A percentile compares a stretch with the other conserved stretches of the same genome.
Conservation (phyloP, 2,797 vertebrate genomes). For the Anolis apletophallus region DNA sequence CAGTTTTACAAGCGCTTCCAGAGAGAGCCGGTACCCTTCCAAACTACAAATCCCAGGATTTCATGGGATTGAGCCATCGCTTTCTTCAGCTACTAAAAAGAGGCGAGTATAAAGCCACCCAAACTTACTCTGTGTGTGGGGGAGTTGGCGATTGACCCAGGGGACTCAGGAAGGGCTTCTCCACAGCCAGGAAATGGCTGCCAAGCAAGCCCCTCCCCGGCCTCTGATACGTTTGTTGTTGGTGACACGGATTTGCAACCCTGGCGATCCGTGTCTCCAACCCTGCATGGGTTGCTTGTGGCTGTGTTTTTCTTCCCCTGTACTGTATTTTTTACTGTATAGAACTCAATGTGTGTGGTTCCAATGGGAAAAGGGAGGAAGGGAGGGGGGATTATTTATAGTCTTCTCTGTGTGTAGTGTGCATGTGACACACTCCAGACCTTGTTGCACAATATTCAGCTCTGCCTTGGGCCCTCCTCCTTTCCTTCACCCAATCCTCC, state of each 20-base stretch:
- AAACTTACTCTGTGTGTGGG: neutral
- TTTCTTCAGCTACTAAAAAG: neutral
- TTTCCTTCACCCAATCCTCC: conserved; percentile 57
- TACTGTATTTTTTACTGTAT: neutral
- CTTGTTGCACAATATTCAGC: conserved; percentile 6
- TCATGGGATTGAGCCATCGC: too few relatives aligned
- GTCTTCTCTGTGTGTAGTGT: conserved; percentile 54
- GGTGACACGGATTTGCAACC: neutral
- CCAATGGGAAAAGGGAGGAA: conserved; percentile 6
- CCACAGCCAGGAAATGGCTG: conserved; percentile 71
- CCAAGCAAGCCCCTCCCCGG: conserved; percentile 78
- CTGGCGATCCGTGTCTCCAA: neutral
- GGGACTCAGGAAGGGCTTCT: conserved; percentile 66
- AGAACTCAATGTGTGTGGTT: conserved; percentile 18
- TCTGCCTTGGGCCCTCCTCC: conserved; percentile 7
- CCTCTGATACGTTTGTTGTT: conserved; percentile 73
- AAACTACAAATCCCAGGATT: too few relatives aligned
- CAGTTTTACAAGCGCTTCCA: too few relatives aligned
- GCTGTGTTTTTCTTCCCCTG: neutral
- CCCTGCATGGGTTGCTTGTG: too few relatives aligned
- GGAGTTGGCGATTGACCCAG: conserved; percentile 62
- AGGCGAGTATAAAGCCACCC: neutral
- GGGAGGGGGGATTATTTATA: conserved; percentile 9
- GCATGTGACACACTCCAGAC: conserved; percentile 20
- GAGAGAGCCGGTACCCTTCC: too few relatives aligned